Evolutionary conservation across 2,797 vertebrate species (phyloP).

Genomic region (Coilia nasus): DNA sequence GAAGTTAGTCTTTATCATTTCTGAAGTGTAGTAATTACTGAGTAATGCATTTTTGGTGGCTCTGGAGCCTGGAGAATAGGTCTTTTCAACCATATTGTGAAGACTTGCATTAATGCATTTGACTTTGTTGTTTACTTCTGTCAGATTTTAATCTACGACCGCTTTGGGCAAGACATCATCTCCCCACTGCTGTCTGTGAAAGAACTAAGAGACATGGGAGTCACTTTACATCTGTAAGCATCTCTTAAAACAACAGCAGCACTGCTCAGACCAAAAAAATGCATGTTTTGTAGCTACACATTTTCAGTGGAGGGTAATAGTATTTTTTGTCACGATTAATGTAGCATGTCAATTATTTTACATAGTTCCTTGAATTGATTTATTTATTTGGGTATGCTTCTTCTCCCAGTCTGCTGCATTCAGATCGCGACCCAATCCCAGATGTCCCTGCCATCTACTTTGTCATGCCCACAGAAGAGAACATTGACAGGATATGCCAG

Average conservation of each 20-base stretch:
- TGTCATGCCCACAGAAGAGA: constrained; percentile 97
- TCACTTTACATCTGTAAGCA: constrained; percentile 94
- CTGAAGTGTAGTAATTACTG: too few relatives aligned
- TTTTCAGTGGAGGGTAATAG: too few relatives aligned
- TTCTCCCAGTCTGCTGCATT: constrained; percentile 85
- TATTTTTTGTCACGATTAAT: not conserved
- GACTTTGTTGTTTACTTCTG: constrained; percentile 1
- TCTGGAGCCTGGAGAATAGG: too few relatives aligned
- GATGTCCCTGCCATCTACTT: constrained; percentile 97
- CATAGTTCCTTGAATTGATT: not conserved
- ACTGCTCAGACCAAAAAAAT: not conserved
- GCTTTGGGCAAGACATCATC: constrained; percentile 97
- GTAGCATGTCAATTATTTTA: not conserved
- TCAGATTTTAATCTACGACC: constrained; percentile 94
- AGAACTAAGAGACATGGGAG: constrained; percentile 96
- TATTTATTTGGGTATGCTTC: not conserved
- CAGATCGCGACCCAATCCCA: constrained; percentile 94
- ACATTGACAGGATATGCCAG: constrained; percentile 96
- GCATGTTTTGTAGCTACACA: not conserved
- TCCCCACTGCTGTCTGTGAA: constrained; percentile 95
- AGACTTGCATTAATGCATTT: not conserved
- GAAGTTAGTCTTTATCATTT: too few relatives aligned
- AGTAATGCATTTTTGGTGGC: too few relatives aligned
- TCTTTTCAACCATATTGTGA: not conserved
- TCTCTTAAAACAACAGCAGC: not conserved